phyloP scores from a whole-genome alignment of 2,113 vertebrate genomes.

The Paradisaea rubra region DNA sequence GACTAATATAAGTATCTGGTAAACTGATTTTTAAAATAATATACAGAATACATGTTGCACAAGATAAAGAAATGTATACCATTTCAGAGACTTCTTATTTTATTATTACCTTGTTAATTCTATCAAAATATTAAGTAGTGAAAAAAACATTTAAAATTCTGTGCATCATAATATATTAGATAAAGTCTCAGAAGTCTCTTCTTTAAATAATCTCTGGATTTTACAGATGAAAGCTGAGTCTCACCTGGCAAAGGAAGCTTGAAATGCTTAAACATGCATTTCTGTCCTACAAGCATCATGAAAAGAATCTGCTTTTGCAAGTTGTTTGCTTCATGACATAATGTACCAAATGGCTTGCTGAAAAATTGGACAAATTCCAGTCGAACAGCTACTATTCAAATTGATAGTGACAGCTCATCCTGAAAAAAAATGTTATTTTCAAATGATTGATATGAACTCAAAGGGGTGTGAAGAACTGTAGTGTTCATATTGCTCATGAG shows the following conservation, averaged over 20 bases:
- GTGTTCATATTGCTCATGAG: constrained; percentile 46
- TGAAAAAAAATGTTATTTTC: constrained; percentile 71
- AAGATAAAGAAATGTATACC: background rate
- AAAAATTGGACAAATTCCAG: constrained; percentile 72
- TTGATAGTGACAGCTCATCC: constrained; percentile 74
- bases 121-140: background rate
- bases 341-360: constrained; percentile 64
- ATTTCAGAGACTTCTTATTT: background rate
- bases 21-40: background rate
- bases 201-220: background rate
- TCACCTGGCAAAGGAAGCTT: background rate
- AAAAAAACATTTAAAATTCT: background rate
- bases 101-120: background rate
- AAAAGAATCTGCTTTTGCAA: constrained; percentile 53
- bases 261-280: background rate
- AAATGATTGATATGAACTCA: constrained; percentile 76
- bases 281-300: background rate
- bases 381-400: constrained; percentile 67
- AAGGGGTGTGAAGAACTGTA: constrained; percentile 70
- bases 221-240: background rate
- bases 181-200: background rate
- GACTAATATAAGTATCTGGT: background rate
- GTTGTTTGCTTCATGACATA: constrained; percentile 59
- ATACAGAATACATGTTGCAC: background rate
- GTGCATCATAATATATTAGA: background rate